phyloP scores from a whole-genome alignment of 2,797 vertebrate genomes.

The Manis javanica region DNA sequence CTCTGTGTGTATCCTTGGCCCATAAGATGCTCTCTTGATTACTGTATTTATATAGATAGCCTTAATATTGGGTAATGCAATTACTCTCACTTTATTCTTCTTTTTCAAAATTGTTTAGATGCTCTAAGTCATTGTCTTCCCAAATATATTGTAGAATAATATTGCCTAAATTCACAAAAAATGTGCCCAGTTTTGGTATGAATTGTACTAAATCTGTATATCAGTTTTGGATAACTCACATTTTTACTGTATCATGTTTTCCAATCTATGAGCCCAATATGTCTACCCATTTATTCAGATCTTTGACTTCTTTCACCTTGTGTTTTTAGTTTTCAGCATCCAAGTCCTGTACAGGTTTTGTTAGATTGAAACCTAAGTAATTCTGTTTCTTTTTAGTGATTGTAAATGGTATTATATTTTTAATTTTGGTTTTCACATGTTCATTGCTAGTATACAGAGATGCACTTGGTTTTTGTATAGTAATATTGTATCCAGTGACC shows the following conservation, averaged over 20 bases:
- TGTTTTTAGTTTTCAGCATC: slow-evolving; percentile 13
- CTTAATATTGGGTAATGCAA: slow-evolving; percentile 27
- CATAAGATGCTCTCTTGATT: neutral
- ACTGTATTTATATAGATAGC: neutral
- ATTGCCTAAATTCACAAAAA: neutral
- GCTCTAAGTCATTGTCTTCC: slow-evolving; percentile 20
- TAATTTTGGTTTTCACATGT: slow-evolving; percentile 4
- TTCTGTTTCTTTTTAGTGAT: neutral
- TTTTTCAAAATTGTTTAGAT: slow-evolving; percentile 47
- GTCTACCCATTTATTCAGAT: neutral
- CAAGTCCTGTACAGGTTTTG: neutral
- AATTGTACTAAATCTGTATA: neutral
- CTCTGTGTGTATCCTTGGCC: neutral
- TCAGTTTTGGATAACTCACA: slow-evolving; percentile 4
- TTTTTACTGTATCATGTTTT: slow-evolving; percentile 6
- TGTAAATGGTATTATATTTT: neutral
- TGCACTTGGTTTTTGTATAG: neutral
- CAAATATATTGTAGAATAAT: neutral
- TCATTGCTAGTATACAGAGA: neutral
- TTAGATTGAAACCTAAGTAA: neutral
- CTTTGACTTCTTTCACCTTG: slow-evolving; percentile 8
- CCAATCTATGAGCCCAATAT: neutral
- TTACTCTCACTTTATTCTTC: slow-evolving; percentile 3
- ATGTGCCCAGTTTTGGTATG: neutral
- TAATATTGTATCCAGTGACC: neutral